Base-by-base conservation (phyloP, 2,113 vertebrate species). In the Mormoops blainvillei region DNA sequence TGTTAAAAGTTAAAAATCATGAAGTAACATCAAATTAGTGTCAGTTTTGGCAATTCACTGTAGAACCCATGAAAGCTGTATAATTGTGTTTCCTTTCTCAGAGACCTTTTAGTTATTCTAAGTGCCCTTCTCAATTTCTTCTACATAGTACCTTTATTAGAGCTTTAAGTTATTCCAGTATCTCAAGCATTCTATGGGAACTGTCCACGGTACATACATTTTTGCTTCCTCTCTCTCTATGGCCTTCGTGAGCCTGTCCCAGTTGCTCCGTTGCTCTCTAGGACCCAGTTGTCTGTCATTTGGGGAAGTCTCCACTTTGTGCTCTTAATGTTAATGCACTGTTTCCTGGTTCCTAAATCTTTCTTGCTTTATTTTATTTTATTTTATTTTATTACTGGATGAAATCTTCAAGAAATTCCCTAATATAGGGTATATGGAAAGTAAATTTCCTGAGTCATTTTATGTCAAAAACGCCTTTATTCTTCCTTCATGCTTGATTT, bases 1-100 rank as follows among this genome's bases (percentile, higher is more conserved):
- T 73, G 41, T 8, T 78, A 54, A 89, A 63, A 78, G 31, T 93
- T 78, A 82, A 77, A 93, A 97, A 58, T 82, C 70, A 87, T n/a
- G 94, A 33, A 54, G n/a, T 4, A 63, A 43, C 13, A 41, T 45
- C 16, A 91, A 86, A 63, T 65, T 78, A n/a, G 33, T 73, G 84
- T 36, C 58, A 77, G 3, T 43, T 65, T 68, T 22, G 18, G 20
- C 83, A 36, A 24, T 18, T 92, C 10, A 70, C 3, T 52, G 48
- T 31, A 90, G 24, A 58, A 38, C 7, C 33, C 85, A 16, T 50
- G 2, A 82, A 7, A 71, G 48, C 71, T 88, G 22, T 45, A 1
- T 38, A 33, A 87, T 54, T 26, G n/a, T 3, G 18, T 89, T 91
- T 88, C 26, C 68, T 22, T 76, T 71, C 48, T 83, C 48, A 67